Conservation (phyloP, 2,797 vertebrate genomes). For the Nannoperca obscura region DNA sequence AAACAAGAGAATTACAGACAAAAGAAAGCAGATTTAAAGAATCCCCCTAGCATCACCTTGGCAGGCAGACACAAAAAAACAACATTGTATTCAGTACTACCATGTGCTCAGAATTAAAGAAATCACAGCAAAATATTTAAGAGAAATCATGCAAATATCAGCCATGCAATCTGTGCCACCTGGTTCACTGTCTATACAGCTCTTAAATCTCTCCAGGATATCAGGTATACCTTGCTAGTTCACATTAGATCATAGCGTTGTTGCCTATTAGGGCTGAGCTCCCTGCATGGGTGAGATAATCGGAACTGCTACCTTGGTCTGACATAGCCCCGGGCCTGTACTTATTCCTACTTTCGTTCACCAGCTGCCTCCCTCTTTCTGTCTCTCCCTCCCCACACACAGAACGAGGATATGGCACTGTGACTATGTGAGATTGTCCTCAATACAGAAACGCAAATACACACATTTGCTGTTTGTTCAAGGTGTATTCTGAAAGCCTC, state of each 20-base stretch:
- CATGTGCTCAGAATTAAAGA: not conserved
- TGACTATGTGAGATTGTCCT: constrained; percentile 69
- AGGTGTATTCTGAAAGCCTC: not conserved
- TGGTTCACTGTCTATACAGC: constrained; percentile 3
- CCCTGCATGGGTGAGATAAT: constrained; percentile 70
- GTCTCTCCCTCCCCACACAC: constrained; percentile 44
- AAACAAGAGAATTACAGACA: not conserved
- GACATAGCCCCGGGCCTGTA: constrained; percentile 74
- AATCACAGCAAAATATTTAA: not conserved
- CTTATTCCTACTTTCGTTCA: constrained; percentile 69
- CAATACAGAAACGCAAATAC: constrained; percentile 60
- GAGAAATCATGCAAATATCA: constrained; percentile 22
- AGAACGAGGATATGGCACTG: constrained; percentile 63
- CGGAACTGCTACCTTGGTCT: constrained; percentile 75
- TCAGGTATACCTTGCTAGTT: constrained; percentile 50
- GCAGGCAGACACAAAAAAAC: not conserved
- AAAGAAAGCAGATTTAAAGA: not conserved
- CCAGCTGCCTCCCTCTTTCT: constrained; percentile 73
- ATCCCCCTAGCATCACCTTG: not conserved
- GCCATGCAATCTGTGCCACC: constrained; percentile 21
- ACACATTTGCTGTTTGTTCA: constrained; percentile 37
- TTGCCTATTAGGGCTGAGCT: constrained; percentile 42
- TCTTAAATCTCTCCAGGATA: constrained; percentile 28
- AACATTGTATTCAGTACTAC: not conserved
- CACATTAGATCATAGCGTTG: constrained; percentile 59